Conservation (phyloP, 2,888 invertebrate genomes). For the Tipula vernalis region DNA sequence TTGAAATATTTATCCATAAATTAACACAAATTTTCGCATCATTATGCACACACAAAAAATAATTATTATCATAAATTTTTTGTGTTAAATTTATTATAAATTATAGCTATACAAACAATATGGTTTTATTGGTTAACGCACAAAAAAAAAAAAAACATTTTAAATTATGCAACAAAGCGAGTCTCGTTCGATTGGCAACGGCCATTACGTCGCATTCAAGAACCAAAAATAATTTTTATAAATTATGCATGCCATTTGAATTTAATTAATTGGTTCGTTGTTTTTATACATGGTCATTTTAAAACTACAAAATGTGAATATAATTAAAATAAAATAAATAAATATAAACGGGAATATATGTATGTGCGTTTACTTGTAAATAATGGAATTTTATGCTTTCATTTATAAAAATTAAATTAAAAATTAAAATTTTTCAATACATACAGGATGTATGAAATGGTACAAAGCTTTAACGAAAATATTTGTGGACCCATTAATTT, state of each 20-base stretch:
- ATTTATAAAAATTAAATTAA: not conserved
- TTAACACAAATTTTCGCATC: slow-evolving; percentile 4
- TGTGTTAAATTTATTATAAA: not conserved
- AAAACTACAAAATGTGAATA: not conserved
- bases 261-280: not conserved
- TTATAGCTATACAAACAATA: not conserved
- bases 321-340: not conserved
- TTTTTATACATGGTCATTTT: not conserved
- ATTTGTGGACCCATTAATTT: not conserved
- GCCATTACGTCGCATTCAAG: not conserved
- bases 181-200: not conserved
- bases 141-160: not conserved
- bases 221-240: not conserved
- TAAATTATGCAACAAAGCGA: not conserved
- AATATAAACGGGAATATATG: not conserved
- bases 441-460: not conserved
- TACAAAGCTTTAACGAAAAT: not conserved
- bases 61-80: not conserved
- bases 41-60: not conserved
- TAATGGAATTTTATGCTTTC: not conserved
- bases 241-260: not conserved
- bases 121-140: not conserved
- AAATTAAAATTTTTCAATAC: not conserved
- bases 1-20: not conserved
- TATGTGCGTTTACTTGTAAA: not conserved